phyloP scores from a whole-genome alignment of 2,888 invertebrate genomes.

The Myopa tessellatipennis region DNA sequence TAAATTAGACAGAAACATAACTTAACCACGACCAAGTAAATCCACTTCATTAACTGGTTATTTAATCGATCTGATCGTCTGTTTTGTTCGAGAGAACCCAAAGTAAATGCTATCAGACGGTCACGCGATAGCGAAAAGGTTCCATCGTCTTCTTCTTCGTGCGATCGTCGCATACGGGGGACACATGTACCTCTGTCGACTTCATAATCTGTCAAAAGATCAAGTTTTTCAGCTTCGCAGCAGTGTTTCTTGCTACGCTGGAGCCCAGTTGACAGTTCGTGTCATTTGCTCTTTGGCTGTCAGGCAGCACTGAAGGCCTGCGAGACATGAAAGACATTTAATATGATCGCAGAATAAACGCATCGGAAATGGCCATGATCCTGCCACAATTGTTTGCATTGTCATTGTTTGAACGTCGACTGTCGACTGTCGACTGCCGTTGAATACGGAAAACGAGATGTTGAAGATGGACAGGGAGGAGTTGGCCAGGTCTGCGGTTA shows the following conservation, averaged over 20 bases:
- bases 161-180: no score
- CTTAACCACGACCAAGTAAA: no score
- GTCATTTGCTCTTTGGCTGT: constrained; percentile 52
- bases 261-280: constrained; percentile 53
- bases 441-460: not conserved
- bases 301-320: constrained; percentile 43
- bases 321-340: constrained; percentile 11
- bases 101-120: no score
- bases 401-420: constrained; percentile 22
- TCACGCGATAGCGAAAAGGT: no score
- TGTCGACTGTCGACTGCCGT: constrained; percentile 12
- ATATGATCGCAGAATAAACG: constrained; percentile 35
- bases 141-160: no score
- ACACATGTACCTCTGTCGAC: not conserved
- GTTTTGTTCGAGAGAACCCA: no score
- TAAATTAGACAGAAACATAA: no score
- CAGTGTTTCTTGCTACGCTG: constrained; percentile 38
- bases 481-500: not conserved
- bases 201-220: constrained; percentile 18
- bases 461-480: not conserved
- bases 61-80: no score
- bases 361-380: constrained; percentile 51
- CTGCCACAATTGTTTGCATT: constrained; percentile 51
- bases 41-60: no score
- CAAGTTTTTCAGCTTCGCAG: not conserved